Base-by-base conservation (phyloP, 1,140 invertebrate species). In the Contarinia nasturtii region DNA sequence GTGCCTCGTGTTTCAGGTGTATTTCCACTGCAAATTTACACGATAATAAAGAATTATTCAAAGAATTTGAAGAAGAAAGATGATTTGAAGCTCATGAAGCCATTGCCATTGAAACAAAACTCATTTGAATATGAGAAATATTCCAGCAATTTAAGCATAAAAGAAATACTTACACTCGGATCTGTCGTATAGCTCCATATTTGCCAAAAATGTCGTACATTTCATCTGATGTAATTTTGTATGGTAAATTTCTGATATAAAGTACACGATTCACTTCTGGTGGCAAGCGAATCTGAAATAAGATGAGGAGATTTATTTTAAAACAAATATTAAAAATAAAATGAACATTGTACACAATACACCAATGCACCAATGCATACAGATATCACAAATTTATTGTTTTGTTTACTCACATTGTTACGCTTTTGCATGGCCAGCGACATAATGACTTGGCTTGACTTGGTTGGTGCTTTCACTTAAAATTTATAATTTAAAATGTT, bases 201-300 rank as follows among this genome's bases (percentile, higher is more conserved):
- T 98, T 98, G 33, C 96, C 95, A 76, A 99, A 99, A 53, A 99
- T 99, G 70, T 99, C 95, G 63, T 99, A 99, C 95, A 99, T 98
- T 79, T 99, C 95, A 71, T 99, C 96, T n/a, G 88, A 88, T 46
- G 93, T 97, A 47, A 98, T 98, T 74, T 98, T 98, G 59, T 98
- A 99, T 1, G 96, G 95, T 44, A 99, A 70, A 70, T 99, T 99
- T 57, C 93, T 76, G 2, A 99, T 81, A 59, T 98, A 98, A 14
- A 99, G 67, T 45, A 98, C 90, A 63, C 94, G 74, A 65, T 98
- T 99, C 1, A 99, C 95, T 74, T 99, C 95, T 48, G 95, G 95
- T 36, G 95, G 94, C 50, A 99, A 73, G 52, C 93, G 77, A 33
- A 97, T 90, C 90, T 96, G 56, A 38, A 72, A 70, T 49, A 42